Evolutionary conservation across 2,797 vertebrate species (phyloP).

Genomic region (Capromys pilorides): DNA sequence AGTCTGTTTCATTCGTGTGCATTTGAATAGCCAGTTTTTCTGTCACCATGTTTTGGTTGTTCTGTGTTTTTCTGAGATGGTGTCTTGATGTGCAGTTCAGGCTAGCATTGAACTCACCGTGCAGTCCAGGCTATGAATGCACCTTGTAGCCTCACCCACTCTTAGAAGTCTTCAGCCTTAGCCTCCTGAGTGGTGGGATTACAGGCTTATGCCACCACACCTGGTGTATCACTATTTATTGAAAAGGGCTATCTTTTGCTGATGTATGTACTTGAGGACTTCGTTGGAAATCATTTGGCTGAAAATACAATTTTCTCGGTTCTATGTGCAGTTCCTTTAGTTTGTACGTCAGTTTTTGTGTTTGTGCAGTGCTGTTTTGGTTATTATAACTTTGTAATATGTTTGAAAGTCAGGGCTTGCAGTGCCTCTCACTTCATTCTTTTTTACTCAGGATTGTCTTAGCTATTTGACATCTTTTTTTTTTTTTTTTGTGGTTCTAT

Average conservation of each 20-base stretch:
- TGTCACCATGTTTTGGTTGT: not conserved
- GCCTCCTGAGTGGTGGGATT: not conserved
- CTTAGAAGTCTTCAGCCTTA: not conserved
- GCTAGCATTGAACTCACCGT: not conserved
- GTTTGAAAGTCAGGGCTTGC: not conserved
- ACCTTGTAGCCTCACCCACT: not conserved
- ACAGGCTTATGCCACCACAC: not conserved
- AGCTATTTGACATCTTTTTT: not conserved
- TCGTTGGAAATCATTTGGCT: not conserved
- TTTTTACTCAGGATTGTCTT: not conserved
- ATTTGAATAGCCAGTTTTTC: not conserved
- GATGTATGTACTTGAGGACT: not conserved
- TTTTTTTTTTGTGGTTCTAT: not conserved
- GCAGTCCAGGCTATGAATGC: not conserved
- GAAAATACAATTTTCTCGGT: not conserved
- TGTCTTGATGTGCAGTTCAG: not conserved
- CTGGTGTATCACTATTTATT: not conserved
- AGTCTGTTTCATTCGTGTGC: not conserved
- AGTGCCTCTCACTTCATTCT: not conserved
- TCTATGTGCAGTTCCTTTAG: not conserved
- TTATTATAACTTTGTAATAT: not conserved
- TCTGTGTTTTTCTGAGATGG: not conserved
- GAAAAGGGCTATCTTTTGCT: not conserved
- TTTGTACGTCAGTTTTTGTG: not conserved
- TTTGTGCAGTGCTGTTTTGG: not conserved